These are phyloP conservation scores for Monodelphis domestica DNA, from an alignment of 2,797 vertebrate species.

Conservation along the genomic window DNA sequence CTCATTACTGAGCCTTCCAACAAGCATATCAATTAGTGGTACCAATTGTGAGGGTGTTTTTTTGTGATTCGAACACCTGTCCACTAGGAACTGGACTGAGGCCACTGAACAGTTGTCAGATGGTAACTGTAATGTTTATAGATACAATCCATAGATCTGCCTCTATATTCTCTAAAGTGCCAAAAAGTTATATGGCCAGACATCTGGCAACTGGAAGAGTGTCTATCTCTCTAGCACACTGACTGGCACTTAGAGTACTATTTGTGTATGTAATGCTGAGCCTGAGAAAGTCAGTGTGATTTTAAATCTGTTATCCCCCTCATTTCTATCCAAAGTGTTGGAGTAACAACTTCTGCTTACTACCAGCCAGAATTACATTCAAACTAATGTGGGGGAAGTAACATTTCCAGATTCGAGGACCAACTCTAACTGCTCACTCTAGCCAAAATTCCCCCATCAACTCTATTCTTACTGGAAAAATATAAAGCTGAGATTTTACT, in stretches of 20 bases:
- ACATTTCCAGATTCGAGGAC: slow-evolving; percentile 12
- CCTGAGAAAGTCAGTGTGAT: slow-evolving; percentile 72
- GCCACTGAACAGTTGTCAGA: slow-evolving; percentile 88
- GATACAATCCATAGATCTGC: slow-evolving; percentile 86
- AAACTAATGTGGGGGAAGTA: slow-evolving; percentile 64
- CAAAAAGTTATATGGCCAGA: slow-evolving; percentile 86
- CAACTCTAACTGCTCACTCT: background rate
- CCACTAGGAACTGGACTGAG: slow-evolving; percentile 84
- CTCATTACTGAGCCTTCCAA: slow-evolving; percentile 83
- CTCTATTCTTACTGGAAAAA: background rate
- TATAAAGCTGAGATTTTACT: background rate
- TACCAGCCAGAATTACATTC: slow-evolving; percentile 62
- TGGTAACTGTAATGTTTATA: slow-evolving; percentile 88
- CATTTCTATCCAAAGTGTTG: slow-evolving; percentile 55
- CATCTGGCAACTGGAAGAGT: slow-evolving; percentile 86
- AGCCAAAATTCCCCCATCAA: slow-evolving; percentile 29
- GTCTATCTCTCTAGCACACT: slow-evolving; percentile 81
- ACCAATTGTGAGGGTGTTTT: slow-evolving; percentile 82
- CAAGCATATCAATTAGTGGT: slow-evolving; percentile 83
- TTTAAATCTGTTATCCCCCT: slow-evolving; percentile 69
- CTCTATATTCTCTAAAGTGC: slow-evolving; percentile 82
- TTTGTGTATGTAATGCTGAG: slow-evolving; percentile 73
- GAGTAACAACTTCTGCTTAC: slow-evolving; percentile 64
- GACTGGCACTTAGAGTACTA: slow-evolving; percentile 80
- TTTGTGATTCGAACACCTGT: slow-evolving; percentile 86